phyloP scores from a whole-genome alignment of 2,113 vertebrate genomes.

The Prionailurus bengalensis region DNA sequence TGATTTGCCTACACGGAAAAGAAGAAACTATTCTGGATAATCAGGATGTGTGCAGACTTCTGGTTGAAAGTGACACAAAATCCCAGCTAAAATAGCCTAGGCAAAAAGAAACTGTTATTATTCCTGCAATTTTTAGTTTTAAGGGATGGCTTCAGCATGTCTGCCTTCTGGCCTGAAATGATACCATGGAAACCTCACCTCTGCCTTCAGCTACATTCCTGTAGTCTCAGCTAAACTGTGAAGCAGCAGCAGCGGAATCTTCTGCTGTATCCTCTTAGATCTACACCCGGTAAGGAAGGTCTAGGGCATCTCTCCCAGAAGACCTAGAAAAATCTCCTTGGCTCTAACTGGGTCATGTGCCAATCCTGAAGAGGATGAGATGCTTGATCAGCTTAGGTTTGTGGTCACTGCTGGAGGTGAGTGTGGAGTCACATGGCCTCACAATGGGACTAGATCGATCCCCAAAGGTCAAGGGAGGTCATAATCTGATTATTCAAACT shows the following conservation, averaged over 20 bases:
- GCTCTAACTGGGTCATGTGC: not conserved
- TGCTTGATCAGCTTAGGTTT: not conserved
- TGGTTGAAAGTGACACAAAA: slow-evolving; percentile 21
- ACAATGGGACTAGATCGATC: not conserved
- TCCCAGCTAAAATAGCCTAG: not conserved
- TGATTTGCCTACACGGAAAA: slow-evolving; percentile 1
- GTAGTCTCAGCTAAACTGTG: not conserved
- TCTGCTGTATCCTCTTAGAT: not conserved
- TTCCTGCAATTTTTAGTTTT: slow-evolving; percentile 35
- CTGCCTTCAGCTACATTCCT: not conserved
- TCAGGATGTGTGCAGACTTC: not conserved
- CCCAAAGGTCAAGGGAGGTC: not conserved
- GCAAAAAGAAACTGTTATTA: not conserved
- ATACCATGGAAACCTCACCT: not conserved
- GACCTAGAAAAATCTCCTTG: not conserved
- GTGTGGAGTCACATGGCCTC: not conserved
- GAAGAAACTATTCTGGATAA: not conserved
- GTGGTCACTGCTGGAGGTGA: not conserved
- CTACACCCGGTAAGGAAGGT: not conserved
- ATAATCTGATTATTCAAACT: slow-evolving; percentile 17
- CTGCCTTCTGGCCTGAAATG: not conserved
- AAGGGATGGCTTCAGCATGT: not conserved
- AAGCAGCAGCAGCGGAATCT: not conserved
- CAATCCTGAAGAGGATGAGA: not conserved
- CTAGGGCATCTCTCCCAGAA: not conserved